phyloP scores from a whole-genome alignment of 2,888 invertebrate species.

The Hypselothyrea guttata region DNA sequence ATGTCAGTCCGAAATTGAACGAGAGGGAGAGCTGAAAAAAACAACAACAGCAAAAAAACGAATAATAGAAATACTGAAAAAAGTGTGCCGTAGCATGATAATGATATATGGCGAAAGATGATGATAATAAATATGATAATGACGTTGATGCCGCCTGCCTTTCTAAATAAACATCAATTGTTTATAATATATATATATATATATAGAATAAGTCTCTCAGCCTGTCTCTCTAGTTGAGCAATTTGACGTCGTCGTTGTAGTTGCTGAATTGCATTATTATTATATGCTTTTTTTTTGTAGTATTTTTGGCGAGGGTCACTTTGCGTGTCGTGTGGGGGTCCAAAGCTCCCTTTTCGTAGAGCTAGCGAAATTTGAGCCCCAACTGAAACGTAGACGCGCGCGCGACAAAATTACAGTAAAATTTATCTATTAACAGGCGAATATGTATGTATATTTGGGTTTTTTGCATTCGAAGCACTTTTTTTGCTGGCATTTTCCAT shows the following conservation, averaged over 20 bases:
- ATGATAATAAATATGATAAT: conserved; percentile 6
- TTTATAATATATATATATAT: conserved; percentile 56
- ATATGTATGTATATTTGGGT: conserved; percentile 24
- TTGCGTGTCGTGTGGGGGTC: conserved; percentile 24
- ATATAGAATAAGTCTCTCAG: too few species aligned
- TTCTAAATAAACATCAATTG: conserved; percentile 71
- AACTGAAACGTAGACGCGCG: conserved; percentile 53
- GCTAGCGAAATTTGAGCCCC: conserved; percentile 62
- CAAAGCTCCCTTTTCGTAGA: conserved; percentile 40
- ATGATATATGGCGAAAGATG: conserved; percentile 13
- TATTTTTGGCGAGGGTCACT: conserved; percentile 61
- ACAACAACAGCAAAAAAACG: too few species aligned
- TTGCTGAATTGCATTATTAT: conserved; percentile 66
- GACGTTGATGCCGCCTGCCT: conserved; percentile 23
- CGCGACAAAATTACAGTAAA: conserved; percentile 11
- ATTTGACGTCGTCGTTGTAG: conserved; percentile 32
- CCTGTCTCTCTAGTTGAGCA: conserved; percentile 5
- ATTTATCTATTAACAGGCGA: conserved; percentile 53
- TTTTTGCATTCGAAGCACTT: conserved; percentile 45
- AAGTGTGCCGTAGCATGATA: conserved; percentile 47
- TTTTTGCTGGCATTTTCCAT: conserved; percentile 47
- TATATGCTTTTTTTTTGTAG: conserved; percentile 41
- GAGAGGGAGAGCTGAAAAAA: conserved; percentile 6
- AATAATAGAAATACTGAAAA: too few species aligned
- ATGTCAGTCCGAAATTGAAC: conserved; percentile 47